Conservation (phyloP, 2,888 invertebrate species). For the Chrysolina haemoptera region DNA sequence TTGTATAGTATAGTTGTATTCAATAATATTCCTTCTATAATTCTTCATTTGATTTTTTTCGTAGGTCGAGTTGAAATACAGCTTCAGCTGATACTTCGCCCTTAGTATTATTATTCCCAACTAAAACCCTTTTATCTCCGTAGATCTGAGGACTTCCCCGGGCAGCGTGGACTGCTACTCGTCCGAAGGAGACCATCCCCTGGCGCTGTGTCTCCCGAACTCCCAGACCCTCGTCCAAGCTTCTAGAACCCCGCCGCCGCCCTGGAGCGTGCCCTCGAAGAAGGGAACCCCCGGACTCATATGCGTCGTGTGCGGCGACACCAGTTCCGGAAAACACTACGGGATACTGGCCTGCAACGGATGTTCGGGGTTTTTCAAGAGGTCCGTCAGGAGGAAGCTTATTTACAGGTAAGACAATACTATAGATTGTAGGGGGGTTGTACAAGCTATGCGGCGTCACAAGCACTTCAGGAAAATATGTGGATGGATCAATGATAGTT, state of each 20-base stretch:
- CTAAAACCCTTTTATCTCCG: conserved; percentile 47
- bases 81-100: too few species aligned
- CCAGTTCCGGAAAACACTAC: conserved; percentile 97
- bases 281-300: conserved; percentile 83
- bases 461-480: too few species aligned
- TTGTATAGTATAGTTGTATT: too few species aligned
- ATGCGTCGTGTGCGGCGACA: conserved; percentile 97
- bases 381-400: conserved; percentile 94
- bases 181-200: conserved; percentile 71
- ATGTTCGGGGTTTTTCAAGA: conserved; percentile 98
- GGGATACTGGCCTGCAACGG: conserved; percentile 99
- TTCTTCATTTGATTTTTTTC: too few species aligned
- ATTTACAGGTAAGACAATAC: conserved; percentile 87
- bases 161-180: conserved; percentile 67
- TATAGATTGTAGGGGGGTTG: too few species aligned
- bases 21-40: too few species aligned
- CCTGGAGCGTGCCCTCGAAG: conserved; percentile 71
- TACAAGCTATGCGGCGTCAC: too few species aligned
- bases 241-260: conserved; percentile 75
- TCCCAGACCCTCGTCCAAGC: conserved; percentile 77
- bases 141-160: conserved; percentile 67
- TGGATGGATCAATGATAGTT: too few species aligned
- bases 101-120: too few species aligned
- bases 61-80: too few species aligned
- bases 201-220: conserved; percentile 75